These are phyloP conservation scores for Clitarchus hookeri DNA, from an alignment of 2,888 invertebrate species.

Conservation along the genomic window DNA sequence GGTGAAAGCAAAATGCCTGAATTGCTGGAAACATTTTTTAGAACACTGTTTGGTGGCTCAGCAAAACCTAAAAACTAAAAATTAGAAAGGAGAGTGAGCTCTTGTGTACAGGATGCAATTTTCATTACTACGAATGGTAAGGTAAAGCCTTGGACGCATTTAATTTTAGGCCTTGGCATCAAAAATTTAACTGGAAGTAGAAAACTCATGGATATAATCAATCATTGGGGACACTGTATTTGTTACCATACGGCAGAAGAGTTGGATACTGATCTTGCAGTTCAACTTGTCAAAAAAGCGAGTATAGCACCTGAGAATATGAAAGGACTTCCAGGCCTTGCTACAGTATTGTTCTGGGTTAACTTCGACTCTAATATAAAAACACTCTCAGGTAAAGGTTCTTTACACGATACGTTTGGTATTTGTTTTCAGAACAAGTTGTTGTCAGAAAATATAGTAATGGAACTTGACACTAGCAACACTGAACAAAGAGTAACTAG, in stretches of 20 bases:
- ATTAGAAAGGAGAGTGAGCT: no score
- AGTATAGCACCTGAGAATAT: constrained; percentile 17
- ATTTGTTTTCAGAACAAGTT: constrained; percentile 25
- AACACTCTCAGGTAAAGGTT: constrained; percentile 14
- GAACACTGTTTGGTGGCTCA: no score
- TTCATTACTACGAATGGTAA: no score
- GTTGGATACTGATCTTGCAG: constrained; percentile 16
- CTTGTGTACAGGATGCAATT: no score
- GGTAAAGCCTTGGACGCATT: no score
- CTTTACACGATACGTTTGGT: constrained; percentile 25
- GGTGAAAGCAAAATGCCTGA: no score
- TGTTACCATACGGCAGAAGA: constrained; percentile 21
- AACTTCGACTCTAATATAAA: constrained; percentile 20
- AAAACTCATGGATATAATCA: no score
- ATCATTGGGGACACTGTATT: constrained; percentile 23
- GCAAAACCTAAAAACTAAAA: no score
- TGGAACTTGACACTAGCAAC: neutral
- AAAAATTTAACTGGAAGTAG: no score
- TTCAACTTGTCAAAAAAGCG: neutral
- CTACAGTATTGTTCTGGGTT: neutral
- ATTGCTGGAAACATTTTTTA: no score
- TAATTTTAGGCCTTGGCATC: no score
- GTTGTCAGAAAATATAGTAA: constrained; percentile 17
- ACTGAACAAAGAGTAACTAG: constrained; percentile 11
- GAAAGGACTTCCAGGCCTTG: constrained; percentile 8